Percentiles rank a stretch among this genome's conserved stretches.
These are phyloP conservation scores for Campylomormyrus numenius DNA, from an alignment of 2,113 vertebrate species.

Conservation along the genomic window DNA sequence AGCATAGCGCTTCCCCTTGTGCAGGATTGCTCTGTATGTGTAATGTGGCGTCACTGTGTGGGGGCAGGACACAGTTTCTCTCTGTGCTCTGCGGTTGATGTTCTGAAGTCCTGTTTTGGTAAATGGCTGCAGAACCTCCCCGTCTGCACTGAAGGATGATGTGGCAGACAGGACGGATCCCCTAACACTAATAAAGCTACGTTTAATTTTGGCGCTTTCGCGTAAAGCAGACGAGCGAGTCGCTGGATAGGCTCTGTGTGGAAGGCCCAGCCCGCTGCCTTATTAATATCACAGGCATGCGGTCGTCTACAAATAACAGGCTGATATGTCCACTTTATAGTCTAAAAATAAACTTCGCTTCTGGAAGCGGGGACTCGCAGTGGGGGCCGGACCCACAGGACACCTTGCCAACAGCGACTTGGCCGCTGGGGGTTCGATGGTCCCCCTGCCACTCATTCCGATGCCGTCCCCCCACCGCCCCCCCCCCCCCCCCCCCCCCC, in stretches of 20 bases:
- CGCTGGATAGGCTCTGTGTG: no score
- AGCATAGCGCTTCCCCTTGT: background rate
- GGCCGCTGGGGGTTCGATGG: background rate
- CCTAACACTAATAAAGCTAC: background rate
- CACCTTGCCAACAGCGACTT: background rate
- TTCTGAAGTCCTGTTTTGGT: background rate
- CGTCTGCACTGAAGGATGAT: background rate
- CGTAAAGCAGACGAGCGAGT: background rate
- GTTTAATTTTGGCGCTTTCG: background rate
- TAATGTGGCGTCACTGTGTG: background rate
- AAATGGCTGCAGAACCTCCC: background rate
- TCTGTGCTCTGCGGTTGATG: background rate
- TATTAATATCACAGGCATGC: conserved; percentile 10
- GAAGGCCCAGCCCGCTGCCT: background rate
- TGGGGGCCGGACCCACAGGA: background rate
- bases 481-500: no score
- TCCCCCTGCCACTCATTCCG: background rate
- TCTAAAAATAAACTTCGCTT: conserved; percentile 9
- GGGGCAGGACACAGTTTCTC: background rate
- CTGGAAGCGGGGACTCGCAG: no score
- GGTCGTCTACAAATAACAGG: background rate
- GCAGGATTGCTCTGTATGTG: background rate
- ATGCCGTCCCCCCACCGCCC: background rate
- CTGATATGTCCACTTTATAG: background rate
- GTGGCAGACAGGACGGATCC: background rate